Evolutionary conservation across 2,113 vertebrate genomes (phyloP).

Genomic region (Ammodramus savannarum): DNA sequence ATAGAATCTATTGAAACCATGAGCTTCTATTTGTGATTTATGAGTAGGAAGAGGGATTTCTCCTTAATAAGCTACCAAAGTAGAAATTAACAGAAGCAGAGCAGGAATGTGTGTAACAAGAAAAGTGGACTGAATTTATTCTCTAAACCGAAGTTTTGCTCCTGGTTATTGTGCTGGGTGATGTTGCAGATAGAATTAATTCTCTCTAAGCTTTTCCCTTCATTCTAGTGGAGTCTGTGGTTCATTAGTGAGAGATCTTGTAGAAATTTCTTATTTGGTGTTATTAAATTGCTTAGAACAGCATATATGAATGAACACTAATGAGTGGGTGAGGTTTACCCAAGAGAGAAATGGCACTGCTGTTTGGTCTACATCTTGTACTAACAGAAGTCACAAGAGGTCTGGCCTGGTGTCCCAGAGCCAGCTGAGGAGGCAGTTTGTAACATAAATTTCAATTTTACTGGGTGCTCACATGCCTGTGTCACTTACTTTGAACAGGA

Average conservation of each 20-base stretch:
- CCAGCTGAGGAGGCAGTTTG: not conserved
- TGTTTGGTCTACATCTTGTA: not conserved
- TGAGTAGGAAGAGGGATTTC: not conserved
- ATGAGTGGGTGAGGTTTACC: not conserved
- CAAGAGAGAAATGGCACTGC: not conserved
- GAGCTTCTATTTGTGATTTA: not conserved
- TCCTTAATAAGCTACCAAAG: not conserved
- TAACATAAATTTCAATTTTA: not conserved
- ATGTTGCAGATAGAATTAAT: not conserved
- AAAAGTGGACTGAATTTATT: not conserved
- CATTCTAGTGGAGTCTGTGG: not conserved
- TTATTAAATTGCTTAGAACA: not conserved
- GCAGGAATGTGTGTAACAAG: not conserved
- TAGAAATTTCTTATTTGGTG: not conserved
- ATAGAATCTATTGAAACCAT: not conserved
- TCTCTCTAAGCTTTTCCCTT: not conserved
- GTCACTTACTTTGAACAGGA: rapidly evolving
- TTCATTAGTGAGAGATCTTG: not conserved
- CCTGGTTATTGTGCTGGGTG: not conserved
- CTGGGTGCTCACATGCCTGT: not conserved
- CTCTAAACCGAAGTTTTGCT: not conserved
- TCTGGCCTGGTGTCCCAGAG: not conserved
- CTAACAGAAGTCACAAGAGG: not conserved
- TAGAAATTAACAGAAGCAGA: not conserved
- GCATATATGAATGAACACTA: not conserved